Evolutionary conservation across 2,797 vertebrate genomes (phyloP).

Genomic region (Phoeniculus purpureus): DNA sequence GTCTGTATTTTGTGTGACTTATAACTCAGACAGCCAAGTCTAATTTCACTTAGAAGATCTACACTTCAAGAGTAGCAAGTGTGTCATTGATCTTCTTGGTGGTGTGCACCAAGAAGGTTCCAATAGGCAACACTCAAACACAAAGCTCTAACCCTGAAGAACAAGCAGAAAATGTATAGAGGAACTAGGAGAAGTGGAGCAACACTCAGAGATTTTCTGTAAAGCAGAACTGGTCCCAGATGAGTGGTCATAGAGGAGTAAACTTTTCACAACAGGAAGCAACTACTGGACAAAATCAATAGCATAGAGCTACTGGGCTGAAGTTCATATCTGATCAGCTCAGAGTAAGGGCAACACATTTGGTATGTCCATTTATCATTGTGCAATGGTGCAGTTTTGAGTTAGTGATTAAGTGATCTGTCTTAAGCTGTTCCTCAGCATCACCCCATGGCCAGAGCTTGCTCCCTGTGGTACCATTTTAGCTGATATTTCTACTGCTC

Average conservation of each 20-base stretch:
- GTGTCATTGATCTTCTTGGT: accelerated
- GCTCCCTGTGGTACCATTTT: not conserved
- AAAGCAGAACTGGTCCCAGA: not conserved
- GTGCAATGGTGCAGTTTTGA: not conserved
- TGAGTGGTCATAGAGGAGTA: not conserved
- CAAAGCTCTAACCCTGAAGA: not conserved
- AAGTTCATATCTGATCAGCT: not conserved
- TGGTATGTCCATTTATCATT: not conserved
- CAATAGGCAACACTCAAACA: not conserved
- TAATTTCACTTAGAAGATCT: not conserved
- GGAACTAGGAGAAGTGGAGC: not conserved
- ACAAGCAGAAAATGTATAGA: not conserved
- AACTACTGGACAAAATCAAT: not conserved
- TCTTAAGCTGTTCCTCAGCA: not conserved
- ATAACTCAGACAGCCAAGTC: not conserved
- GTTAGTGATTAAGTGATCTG: not conserved
- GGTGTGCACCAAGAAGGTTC: not conserved
- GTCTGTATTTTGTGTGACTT: not conserved
- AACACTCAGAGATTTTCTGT: not conserved
- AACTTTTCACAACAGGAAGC: not conserved
- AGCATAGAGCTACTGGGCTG: not conserved
- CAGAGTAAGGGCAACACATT: not conserved
- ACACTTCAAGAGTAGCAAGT: not conserved
- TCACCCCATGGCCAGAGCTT: not conserved
- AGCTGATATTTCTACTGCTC: not conserved